Evolutionary conservation across 2,888 invertebrate species (phyloP).

Genomic region (Tetheella fluctuosa): DNA sequence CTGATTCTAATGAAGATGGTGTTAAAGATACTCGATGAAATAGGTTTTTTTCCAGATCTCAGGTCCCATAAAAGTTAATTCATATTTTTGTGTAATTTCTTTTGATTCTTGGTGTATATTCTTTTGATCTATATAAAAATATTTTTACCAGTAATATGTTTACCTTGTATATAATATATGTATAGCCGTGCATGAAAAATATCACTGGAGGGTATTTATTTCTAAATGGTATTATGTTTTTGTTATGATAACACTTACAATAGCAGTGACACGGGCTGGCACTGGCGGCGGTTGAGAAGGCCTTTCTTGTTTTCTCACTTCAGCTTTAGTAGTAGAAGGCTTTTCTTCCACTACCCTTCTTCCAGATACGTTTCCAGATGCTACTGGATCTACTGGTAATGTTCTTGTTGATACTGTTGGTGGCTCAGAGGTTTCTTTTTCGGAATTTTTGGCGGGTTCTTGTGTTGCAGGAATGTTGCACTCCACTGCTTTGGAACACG

Average conservation of each 20-base stretch:
- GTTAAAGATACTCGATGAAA: no score
- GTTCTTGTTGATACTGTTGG: slow-evolving; percentile 1
- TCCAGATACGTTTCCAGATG: not conserved
- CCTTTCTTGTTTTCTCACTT: slow-evolving; percentile 16
- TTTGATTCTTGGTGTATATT: no score
- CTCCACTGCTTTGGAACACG: slow-evolving; percentile 17
- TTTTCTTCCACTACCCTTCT: not conserved
- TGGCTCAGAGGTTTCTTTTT: not conserved
- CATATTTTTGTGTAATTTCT: no score
- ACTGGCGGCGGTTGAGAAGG: slow-evolving; percentile 48
- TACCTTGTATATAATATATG: no score
- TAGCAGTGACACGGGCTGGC: slow-evolving; percentile 44
- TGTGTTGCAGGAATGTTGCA: not conserved
- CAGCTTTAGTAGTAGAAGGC: slow-evolving; percentile 6
- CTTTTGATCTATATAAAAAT: no score
- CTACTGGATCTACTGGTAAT: not conserved
- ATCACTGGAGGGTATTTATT: no score
- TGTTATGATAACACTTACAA: slow-evolving; percentile 36
- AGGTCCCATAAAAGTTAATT: no score
- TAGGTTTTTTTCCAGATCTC: no score
- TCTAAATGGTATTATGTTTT: no score
- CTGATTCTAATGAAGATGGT: no score
- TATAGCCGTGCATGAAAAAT: no score
- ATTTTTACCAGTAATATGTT: no score
- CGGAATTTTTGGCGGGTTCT: not conserved